Percentiles rank a stretch among this genome's conserved stretches.
Conservation (phyloP, 2,113 vertebrate genomes). For the Siniperca knerii region DNA sequence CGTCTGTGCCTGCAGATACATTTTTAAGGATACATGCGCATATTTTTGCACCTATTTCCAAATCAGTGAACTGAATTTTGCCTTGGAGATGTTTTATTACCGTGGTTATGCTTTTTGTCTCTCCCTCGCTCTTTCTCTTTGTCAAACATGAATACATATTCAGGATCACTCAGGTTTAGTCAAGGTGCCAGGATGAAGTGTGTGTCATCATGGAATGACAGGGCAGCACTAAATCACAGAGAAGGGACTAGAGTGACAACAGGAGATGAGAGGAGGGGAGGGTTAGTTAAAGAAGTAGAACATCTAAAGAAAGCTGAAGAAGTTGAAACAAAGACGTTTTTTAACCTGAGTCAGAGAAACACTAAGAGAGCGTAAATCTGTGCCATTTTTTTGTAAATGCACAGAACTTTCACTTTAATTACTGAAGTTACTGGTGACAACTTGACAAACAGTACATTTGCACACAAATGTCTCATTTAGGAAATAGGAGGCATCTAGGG, state of each 20-base stretch:
- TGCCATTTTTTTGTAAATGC: constrained; percentile 10
- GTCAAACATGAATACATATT: constrained; percentile 38
- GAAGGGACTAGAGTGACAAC: constrained; percentile 15
- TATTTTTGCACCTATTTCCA: constrained; percentile 47
- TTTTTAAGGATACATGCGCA: constrained; percentile 47
- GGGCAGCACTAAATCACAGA: constrained; percentile 36
- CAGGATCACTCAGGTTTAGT: constrained; percentile 43
- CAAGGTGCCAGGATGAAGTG: constrained; percentile 36
- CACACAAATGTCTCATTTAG: constrained; percentile 80
- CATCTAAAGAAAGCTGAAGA: constrained; percentile 7
- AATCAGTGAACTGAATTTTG: constrained; percentile 24
- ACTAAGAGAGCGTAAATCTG: neutral
- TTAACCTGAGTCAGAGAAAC: constrained; percentile 8
- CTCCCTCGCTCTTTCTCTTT: constrained; percentile 14
- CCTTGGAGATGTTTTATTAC: constrained; percentile 35
- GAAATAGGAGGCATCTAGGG: constrained; percentile 70
- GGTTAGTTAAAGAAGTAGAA: constrained; percentile 7
- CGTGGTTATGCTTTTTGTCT: constrained; percentile 20
- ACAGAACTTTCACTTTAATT: constrained; percentile 60
- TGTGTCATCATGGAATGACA: constrained; percentile 32
- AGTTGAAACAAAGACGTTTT: constrained; percentile 4
- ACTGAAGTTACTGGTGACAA: constrained; percentile 61
- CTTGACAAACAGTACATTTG: constrained; percentile 76
- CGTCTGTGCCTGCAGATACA: constrained; percentile 20
- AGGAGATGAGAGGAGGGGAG: neutral